phyloP scores from a whole-genome alignment of 2,888 invertebrate species.

The Enchytraeus crypticus region DNA sequence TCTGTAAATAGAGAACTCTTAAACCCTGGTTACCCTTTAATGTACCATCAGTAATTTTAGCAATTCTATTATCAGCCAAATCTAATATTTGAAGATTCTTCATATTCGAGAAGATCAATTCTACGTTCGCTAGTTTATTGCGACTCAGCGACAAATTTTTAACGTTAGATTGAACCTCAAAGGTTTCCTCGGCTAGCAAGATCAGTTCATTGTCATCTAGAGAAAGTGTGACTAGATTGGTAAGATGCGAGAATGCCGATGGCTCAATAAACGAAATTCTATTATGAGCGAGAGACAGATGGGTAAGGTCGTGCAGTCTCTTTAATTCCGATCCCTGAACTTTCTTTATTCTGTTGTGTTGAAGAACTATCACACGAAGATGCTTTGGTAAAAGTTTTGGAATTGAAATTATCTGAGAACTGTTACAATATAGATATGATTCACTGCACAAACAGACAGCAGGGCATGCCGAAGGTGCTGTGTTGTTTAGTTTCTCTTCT shows the following conservation, averaged over 20 bases:
- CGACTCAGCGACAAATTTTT: slow-evolving; percentile 76
- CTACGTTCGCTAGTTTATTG: slow-evolving; percentile 70
- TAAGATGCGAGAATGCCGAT: slow-evolving; percentile 71
- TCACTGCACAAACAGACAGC: too few relatives aligned
- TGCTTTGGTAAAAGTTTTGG: too few relatives aligned
- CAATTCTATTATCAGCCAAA: slow-evolving; percentile 58
- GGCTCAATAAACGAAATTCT: slow-evolving; percentile 73
- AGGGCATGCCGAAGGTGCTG: too few relatives aligned
- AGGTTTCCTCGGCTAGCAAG: slow-evolving; percentile 53
- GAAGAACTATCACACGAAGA: too few relatives aligned
- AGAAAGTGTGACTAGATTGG: slow-evolving; percentile 52
- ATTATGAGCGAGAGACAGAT: slow-evolving; percentile 76
- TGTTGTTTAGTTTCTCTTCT: too few relatives aligned
- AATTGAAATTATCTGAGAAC: too few relatives aligned
- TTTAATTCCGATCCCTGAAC: too few relatives aligned
- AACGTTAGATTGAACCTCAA: slow-evolving; percentile 65
- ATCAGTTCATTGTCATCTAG: slow-evolving; percentile 47
- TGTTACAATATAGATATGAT: too few relatives aligned
- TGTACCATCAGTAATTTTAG: slow-evolving; percentile 56
- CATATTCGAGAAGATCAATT: slow-evolving; percentile 73
- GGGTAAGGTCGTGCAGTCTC: slow-evolving; percentile 68
- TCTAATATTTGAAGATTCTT: slow-evolving; percentile 69
- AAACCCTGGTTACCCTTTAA: slow-evolving; percentile 63
- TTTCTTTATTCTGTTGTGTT: too few relatives aligned
- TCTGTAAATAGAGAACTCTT: slow-evolving; percentile 65